Evolutionary conservation across 35 echinoderm and acorn worm species (phyloP), one percentile per base, ranked within the genome.

Genomic region (Holothuria glaberrima): DNA sequence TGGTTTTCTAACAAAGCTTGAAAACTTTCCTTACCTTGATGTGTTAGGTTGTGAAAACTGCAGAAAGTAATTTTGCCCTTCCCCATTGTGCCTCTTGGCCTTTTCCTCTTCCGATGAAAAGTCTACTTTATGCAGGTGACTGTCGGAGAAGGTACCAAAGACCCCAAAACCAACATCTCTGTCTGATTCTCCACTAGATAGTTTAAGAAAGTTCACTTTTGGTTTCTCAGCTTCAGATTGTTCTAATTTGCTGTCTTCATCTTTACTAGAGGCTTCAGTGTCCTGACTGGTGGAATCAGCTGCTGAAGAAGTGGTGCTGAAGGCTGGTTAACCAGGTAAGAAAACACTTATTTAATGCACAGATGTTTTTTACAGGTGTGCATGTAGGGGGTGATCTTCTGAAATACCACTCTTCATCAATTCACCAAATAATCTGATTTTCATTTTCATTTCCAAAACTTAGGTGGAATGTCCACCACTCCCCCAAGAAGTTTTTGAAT

Each of bases 151-250:
- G 27, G 45, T 95, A 1, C 94, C 90, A 80, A 95, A 95, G 18
- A 95, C 94, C 19, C 94, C 94, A 59, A 95, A 95, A 6, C 94
- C 94, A 9, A 85, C 71, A 48, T 95, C 88, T 48, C 94, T 62
- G 44, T 91, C 83, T 4, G 77, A 87, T 10, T 96, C 94, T 20
- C 91, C 80, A 28, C 68, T 74, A 54, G 87, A 86, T 0, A 96
- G 90, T 50, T 89, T 92, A 30, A 96, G 48, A 60, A 96, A 93
- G 59, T 86, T 87, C 0, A 92, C 58, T 87, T 93, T 57, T 33
- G 84, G 72, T 82, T 92, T 83, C 22, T 82, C 69, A 32, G 58
- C 7, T 86, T 87, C 75, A 30, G 14, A 0, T 19, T 68, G 26
- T 50, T 59, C 30, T 26, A 48, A 25, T 58, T 63, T 46, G 48